Evolutionary conservation across 2,113 vertebrate genomes (phyloP).

Genomic region (Apaloderma vittatum): DNA sequence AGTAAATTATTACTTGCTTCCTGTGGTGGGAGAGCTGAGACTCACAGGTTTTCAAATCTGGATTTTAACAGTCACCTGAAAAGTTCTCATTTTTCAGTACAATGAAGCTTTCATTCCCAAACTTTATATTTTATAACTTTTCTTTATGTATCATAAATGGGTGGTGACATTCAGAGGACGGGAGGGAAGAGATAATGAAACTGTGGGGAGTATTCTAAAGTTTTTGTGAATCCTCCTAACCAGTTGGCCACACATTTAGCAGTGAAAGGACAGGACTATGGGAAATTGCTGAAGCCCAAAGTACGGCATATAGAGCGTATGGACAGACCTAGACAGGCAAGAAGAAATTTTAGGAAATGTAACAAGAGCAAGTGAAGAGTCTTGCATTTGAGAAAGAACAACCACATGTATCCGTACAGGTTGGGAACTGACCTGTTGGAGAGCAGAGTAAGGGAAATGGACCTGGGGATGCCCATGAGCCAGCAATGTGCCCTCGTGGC

Average conservation of each 20-base stretch:
- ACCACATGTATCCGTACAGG: too few relatives aligned
- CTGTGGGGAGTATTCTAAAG: neutral
- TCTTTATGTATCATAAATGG: neutral
- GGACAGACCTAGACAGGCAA: neutral
- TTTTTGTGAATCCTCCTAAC: neutral
- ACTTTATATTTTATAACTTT: neutral
- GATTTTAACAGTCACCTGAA: neutral
- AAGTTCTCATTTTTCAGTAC: neutral
- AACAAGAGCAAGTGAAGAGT: too few relatives aligned
- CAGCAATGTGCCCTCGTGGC: too few relatives aligned
- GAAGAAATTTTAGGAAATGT: too few relatives aligned
- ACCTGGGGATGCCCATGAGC: too few relatives aligned
- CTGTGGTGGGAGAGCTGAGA: neutral
- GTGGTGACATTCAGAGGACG: neutral
- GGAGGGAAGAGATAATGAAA: neutral
- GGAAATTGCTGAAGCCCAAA: neutral
- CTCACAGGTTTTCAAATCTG: neutral
- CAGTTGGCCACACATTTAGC: neutral
- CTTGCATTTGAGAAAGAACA: too few relatives aligned
- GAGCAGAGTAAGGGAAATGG: too few relatives aligned
- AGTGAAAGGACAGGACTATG: neutral
- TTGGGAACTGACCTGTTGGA: too few relatives aligned
- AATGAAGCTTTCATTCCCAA: neutral
- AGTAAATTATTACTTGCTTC: constrained; percentile 7
- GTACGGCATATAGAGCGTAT: neutral